Base-by-base conservation (phyloP, 2,888 invertebrate species). In the Amphimallon solstitiale region DNA sequence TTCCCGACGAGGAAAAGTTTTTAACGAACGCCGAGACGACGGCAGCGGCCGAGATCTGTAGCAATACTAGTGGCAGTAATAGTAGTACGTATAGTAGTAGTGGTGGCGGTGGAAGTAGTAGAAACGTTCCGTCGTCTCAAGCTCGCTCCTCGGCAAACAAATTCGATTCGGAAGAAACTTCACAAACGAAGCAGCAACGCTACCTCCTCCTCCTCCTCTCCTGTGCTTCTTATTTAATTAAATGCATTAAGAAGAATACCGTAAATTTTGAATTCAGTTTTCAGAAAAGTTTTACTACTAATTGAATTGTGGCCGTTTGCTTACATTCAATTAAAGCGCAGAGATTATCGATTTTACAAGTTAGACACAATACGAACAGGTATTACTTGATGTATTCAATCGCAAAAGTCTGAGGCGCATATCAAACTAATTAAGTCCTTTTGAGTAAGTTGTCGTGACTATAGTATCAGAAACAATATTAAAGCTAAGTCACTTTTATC, bases 191-290 rank as follows among this genome's bases (percentile, higher is more conserved):
- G 43, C 29, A 14, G 43, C 29, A 43, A 34, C 45, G 43, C 38
- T 14, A 43, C 29, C 43, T 29, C 21, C 10, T 14, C 6, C 17
- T 17, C 35, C 14, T 15, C 40, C 51, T 3, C 14, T 17, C 2
- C 19, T 2, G 12, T 23, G n/a, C 0, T 38, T 12, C 38, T 40
- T 21, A 38, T 54, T 59, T 59, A 59, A 45, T 59, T 59, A 43
- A 59, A 59, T 59, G 43, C 56, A 59, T 59, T 59, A 59, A 45
- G 56, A 59, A 59, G 56, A 59, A 59, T 59, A 45, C 56, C 56
- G 43, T 43, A 59, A 59, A 59, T 59, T 59, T 59, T 59, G 45
- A 43, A 43, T 59, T 43, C 43, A 59, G 29, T 59, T 43, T 34
- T 43, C n/a, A n/a, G n/a, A n/a, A 10, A 59, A 43, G 17, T 59